Base-by-base conservation (phyloP, 2,888 invertebrate species). In the Teleiodes luculella region DNA sequence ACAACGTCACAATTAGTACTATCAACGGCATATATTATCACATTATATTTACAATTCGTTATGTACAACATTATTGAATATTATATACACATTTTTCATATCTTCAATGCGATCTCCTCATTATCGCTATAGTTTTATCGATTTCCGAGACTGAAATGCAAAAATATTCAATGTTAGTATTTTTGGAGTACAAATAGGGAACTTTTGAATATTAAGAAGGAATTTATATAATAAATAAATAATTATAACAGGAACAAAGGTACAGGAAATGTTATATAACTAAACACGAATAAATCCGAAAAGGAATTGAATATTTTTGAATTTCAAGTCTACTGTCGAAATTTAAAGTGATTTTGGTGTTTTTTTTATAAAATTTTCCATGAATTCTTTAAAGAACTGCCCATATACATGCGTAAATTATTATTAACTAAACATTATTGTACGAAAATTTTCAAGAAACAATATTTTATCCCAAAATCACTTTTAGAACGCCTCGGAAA, bases 91-190 rank as follows among this genome's bases (percentile, higher is more conserved):
- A 14, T 13, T 31, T 30, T 31, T 18, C 8, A 5, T 10, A 39
- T 43, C 43, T 43, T 43, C 43, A 43, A 24, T 20, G 43, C 1
- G 24, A 24, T 2, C 20, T 43, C 13, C 13, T 43, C 24, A 43
- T 43, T n/a, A 43, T 4, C n/a, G 11, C 28, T 3, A 43, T 20
- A 11, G 43, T 13, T 24, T 24, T 43, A 43, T 43, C 43, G 24
- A 43, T 43, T 43, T 43, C 43, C 54, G 63, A 55, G 3, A 59
- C 74, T 74, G 74, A 66, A 74, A 73, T 70, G 65, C 72, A 72
- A 65, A 67, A 70, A 67, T 66, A 50, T 55, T 59, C 43, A 43
- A 64, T 64, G 30, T 43, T 43, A 24, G 24, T 24, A 24, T 24
- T 43, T 24, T 18, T 43, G 20, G 10, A 20, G 10, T 36, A 35